Conservation (phyloP, 2,888 invertebrate genomes). For the Parasteatoda lunata region DNA sequence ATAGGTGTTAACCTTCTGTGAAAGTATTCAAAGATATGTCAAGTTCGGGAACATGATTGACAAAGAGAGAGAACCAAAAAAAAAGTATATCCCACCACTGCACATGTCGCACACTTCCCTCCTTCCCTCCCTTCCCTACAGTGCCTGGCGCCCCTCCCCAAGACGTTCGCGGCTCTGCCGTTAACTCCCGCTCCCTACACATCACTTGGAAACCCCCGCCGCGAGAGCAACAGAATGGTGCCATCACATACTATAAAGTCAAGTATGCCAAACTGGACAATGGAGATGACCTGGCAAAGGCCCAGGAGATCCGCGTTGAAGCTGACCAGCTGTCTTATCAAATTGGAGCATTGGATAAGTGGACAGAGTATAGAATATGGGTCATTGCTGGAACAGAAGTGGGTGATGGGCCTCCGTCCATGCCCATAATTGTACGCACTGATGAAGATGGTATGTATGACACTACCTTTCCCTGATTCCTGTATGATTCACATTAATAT, state of each 20-base stretch:
- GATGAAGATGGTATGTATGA: constrained; percentile 97
- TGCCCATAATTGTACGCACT: constrained; percentile 92
- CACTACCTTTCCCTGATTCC: constrained; percentile 37
- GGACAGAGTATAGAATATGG: constrained; percentile 98
- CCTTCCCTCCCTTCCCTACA: constrained; percentile 74
- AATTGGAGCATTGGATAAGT: constrained; percentile 92
- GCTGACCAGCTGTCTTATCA: constrained; percentile 77
- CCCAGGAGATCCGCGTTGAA: constrained; percentile 76
- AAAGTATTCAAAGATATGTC: constrained; percentile 52
- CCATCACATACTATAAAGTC: constrained; percentile 95
- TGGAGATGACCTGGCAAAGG: constrained; percentile 82
- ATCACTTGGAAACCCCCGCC: constrained; percentile 96
- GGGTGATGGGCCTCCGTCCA: constrained; percentile 95
- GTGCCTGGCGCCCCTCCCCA: constrained; percentile 98
- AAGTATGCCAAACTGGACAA: constrained; percentile 85
- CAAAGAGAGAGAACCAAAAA: constrained; percentile 22
- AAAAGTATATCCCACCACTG: constrained; percentile 38
- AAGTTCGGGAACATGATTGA: constrained; percentile 38
- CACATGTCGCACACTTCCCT: constrained; percentile 66
- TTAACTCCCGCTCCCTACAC: constrained; percentile 90
- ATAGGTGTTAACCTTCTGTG: background rate
- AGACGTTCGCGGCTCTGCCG: constrained; percentile 91
- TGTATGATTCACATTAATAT: constrained; percentile 36
- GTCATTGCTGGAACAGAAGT: constrained; percentile 96
- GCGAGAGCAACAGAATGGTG: constrained; percentile 90